Evolutionary conservation across 2,797 vertebrate genomes (phyloP).

Genomic region (Tachyglossus aculeatus): DNA sequence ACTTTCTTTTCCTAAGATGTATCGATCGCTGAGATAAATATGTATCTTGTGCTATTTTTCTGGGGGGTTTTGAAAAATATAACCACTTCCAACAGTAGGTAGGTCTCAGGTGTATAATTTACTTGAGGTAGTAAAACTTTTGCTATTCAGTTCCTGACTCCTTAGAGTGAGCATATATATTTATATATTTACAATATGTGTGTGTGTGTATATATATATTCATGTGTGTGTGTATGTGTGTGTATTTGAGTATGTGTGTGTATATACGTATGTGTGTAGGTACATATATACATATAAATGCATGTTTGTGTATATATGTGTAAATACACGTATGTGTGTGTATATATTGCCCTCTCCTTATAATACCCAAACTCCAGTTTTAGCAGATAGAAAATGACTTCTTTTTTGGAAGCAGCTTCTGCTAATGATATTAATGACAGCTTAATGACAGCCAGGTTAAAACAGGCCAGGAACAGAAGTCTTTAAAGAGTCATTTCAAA

Average conservation of each 20-base stretch:
- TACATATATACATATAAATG: too few species aligned
- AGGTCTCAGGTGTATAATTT: conserved; percentile 51
- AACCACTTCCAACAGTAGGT: conserved; percentile 53
- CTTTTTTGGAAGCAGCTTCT: conserved; percentile 27
- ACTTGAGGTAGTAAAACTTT: conserved; percentile 47
- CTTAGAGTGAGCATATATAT: conserved; percentile 46
- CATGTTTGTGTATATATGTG: too few species aligned
- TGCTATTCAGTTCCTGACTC: conserved; percentile 52
- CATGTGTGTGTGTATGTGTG: too few species aligned
- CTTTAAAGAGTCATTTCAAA: conserved; percentile 5
- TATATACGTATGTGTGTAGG: too few species aligned
- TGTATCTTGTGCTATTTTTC: conserved; percentile 66
- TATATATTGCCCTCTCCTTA: too few species aligned
- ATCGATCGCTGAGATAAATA: conserved; percentile 66
- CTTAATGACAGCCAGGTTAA: conserved; percentile 20
- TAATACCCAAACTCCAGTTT: conserved; percentile 46
- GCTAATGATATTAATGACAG: conserved; percentile 30
- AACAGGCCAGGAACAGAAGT: background rate
- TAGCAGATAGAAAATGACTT: conserved; percentile 3
- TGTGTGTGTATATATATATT: too few species aligned
- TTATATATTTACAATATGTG: too few species aligned
- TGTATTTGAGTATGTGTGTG: too few species aligned
- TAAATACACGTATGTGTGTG: too few species aligned
- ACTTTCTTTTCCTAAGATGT: conserved; percentile 48
- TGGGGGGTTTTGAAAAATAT: conserved; percentile 60